A percentile compares a stretch with the other conserved stretches of the same genome.
Conservation (phyloP, 2,113 vertebrate genomes). For the Hippolais icterina region DNA sequence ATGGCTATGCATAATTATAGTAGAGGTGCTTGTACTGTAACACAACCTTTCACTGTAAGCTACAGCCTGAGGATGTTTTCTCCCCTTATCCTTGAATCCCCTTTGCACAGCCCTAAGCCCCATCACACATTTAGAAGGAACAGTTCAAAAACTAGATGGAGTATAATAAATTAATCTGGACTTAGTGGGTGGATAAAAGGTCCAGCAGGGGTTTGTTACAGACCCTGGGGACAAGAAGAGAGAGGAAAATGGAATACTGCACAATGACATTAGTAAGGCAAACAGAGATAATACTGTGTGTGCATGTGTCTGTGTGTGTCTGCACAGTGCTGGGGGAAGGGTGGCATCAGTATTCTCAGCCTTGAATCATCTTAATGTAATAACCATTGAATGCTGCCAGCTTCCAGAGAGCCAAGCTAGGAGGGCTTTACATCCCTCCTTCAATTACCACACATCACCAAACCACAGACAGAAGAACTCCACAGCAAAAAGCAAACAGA, state of each 20-base stretch:
- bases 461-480: background rate
- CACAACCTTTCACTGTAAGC: conserved; percentile 50
- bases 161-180: conserved; percentile 73
- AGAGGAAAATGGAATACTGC: conserved; percentile 53
- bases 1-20: conserved; percentile 59
- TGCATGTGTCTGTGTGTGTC: conserved; percentile 15
- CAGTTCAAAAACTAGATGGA: conserved; percentile 65
- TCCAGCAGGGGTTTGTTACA: conserved; percentile 57
- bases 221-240: conserved; percentile 45
- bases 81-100: conserved; percentile 64
- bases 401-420: conserved; percentile 20
- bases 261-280: conserved; percentile 57
- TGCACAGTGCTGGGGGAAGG: background rate
- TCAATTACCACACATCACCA: conserved; percentile 1
- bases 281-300: conserved; percentile 34
- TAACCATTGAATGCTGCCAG: background rate
- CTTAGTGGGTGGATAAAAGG: conserved; percentile 66
- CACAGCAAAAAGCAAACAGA: background rate
- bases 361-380: conserved; percentile 14
- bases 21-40: conserved; percentile 35
- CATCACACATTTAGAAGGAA: conserved; percentile 65
- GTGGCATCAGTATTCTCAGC: conserved; percentile 23
- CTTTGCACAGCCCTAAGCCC: conserved; percentile 55
- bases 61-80: conserved; percentile 52
- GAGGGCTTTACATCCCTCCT: conserved; percentile 30